Conservation (phyloP, 2,797 vertebrate species). For the Margarornis squamiger region DNA sequence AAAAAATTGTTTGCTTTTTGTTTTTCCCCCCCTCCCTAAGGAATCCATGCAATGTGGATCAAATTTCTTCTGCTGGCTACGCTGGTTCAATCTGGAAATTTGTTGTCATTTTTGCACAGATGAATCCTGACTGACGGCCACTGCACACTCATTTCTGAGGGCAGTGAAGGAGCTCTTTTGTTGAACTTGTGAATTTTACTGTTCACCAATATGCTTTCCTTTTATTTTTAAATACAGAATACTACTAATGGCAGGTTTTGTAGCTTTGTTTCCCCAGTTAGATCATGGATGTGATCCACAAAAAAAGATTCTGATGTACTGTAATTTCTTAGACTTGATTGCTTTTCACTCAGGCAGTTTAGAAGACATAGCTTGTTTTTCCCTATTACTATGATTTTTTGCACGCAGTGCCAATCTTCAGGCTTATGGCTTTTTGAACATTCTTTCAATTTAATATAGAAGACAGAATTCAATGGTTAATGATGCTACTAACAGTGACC, state of each 20-base stretch:
- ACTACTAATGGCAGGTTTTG: slow-evolving; percentile 82
- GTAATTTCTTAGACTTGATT: slow-evolving; percentile 75
- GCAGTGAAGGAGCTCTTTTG: slow-evolving; percentile 74
- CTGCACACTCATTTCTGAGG: slow-evolving; percentile 86
- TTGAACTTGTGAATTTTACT: slow-evolving; percentile 30
- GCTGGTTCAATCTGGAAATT: slow-evolving; percentile 88
- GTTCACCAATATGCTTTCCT: slow-evolving; percentile 59
- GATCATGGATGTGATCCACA: slow-evolving; percentile 75
- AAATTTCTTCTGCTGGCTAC: slow-evolving; percentile 91
- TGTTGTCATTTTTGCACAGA: slow-evolving; percentile 86
- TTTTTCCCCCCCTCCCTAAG: slow-evolving; percentile 74
- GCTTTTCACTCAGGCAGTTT: slow-evolving; percentile 80
- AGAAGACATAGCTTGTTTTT: slow-evolving; percentile 73
- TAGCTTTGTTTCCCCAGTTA: slow-evolving; percentile 70
- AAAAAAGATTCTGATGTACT: slow-evolving; percentile 72
- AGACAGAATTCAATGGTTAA: slow-evolving; percentile 70
- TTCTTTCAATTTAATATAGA: slow-evolving; percentile 70
- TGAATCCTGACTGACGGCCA: slow-evolving; percentile 82
- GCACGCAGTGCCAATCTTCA: slow-evolving; percentile 76
- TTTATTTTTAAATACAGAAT: slow-evolving; percentile 65
- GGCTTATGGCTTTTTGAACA: slow-evolving; percentile 83
- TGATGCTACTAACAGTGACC: slow-evolving; percentile 38
- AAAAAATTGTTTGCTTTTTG: slow-evolving; percentile 83
- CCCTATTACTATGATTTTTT: slow-evolving; percentile 62
- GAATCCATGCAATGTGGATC: slow-evolving; percentile 94